Conservation (phyloP, 2,113 vertebrate species). For the Archocentrus centrarchus region DNA sequence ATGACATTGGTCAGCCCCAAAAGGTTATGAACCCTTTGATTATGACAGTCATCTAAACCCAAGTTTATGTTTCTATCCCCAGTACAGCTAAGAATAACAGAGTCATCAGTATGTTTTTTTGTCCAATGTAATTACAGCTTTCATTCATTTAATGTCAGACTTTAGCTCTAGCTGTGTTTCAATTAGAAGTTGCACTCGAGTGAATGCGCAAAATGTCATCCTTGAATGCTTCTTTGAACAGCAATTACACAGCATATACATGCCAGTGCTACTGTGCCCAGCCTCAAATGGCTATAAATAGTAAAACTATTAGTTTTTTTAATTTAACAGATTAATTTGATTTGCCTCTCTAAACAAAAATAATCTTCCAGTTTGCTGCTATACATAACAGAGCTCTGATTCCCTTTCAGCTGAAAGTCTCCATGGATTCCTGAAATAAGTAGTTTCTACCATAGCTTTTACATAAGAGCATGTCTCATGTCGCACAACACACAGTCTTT, state of each 20-base stretch:
- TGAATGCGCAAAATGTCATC: not conserved
- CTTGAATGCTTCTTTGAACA: slow-evolving; percentile 8
- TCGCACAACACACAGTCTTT: not conserved
- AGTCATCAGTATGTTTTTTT: not conserved
- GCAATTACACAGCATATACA: slow-evolving; percentile 13
- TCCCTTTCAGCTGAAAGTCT: not conserved
- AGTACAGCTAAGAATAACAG: slow-evolving; percentile 4
- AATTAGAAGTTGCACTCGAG: slow-evolving; percentile 3
- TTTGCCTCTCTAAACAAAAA: not conserved
- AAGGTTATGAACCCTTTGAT: not conserved
- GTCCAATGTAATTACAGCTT: slow-evolving; percentile 30
- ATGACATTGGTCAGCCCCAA: not conserved
- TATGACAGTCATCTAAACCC: not conserved
- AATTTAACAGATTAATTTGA: not conserved
- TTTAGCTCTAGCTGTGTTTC: not conserved
- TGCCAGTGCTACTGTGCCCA: not conserved
- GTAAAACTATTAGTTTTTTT: not conserved
- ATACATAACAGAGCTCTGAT: not conserved
- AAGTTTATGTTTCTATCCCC: not conserved
- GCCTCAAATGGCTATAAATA: not conserved
- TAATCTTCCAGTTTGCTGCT: not conserved
- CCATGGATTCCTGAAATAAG: not conserved
- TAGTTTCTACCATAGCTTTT: not conserved
- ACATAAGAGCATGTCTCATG: not conserved
- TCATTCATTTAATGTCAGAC: slow-evolving; percentile 27